Evolutionary conservation across 2,888 invertebrate species (phyloP).

Genomic region (Dryomyza anilis): DNA sequence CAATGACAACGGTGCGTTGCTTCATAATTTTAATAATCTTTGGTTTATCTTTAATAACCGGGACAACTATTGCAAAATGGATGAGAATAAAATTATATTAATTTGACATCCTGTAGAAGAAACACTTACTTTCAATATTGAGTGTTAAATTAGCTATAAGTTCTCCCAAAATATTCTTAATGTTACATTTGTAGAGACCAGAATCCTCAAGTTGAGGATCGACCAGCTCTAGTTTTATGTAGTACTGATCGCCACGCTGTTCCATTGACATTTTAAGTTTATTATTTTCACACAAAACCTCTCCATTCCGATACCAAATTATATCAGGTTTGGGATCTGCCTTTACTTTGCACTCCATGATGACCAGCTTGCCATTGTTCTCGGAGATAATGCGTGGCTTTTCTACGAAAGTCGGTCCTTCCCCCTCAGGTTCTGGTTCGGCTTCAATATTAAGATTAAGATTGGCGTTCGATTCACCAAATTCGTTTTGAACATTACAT

Average conservation of each 20-base stretch:
- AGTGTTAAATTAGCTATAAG: slow-evolving; percentile 95
- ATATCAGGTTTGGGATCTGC: slow-evolving; percentile 84
- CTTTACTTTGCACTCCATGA: slow-evolving; percentile 85
- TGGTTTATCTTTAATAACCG: slow-evolving; percentile 91
- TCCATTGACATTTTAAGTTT: slow-evolving; percentile 81
- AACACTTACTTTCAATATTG: slow-evolving; percentile 91
- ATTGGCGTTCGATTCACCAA: slow-evolving; percentile 96
- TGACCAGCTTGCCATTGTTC: slow-evolving; percentile 79
- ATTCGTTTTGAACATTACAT: slow-evolving; percentile 94
- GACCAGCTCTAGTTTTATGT: slow-evolving; percentile 82
- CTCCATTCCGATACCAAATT: slow-evolving; percentile 82
- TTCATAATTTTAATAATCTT: slow-evolving; percentile 90
- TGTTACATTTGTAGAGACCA: slow-evolving; percentile 97
- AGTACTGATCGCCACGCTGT: slow-evolving; percentile 79
- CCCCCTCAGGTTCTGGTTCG: slow-evolving; percentile 89
- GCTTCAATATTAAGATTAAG: slow-evolving; percentile 97
- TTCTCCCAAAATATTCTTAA: slow-evolving; percentile 95
- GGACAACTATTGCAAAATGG: slow-evolving; percentile 75
- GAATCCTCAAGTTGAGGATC: slow-evolving; percentile 95
- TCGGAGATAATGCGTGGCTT: slow-evolving; percentile 88
- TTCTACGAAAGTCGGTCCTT: slow-evolving; percentile 92
- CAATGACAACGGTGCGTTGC: slow-evolving; percentile 90
- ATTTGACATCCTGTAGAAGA: background rate
- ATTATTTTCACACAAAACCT: slow-evolving; percentile 78
- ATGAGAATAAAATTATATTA: slow-evolving; percentile 16